phyloP scores from a whole-genome alignment of 2,113 vertebrate genomes.

The Diadophis punctatus region DNA sequence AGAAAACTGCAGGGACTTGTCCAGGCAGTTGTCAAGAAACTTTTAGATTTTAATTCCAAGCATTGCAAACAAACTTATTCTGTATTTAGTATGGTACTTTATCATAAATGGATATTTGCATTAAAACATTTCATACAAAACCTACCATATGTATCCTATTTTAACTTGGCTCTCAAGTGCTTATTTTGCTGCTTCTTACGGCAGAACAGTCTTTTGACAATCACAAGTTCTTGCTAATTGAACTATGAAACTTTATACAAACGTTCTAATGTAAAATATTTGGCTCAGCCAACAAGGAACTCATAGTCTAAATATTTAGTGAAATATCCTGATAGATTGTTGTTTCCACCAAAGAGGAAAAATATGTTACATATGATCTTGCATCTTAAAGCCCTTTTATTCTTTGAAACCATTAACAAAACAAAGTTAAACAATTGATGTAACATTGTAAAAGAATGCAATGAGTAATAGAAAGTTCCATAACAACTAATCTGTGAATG shows the following conservation, averaged over 20 bases:
- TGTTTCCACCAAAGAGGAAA: neutral
- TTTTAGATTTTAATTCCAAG: neutral
- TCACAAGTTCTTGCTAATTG: neutral
- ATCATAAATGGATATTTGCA: neutral
- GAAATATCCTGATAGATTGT: neutral
- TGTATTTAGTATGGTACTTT: neutral
- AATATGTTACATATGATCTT: neutral
- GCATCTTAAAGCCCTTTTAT: neutral
- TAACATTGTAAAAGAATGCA: neutral
- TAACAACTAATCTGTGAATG: neutral
- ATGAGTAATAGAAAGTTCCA: neutral
- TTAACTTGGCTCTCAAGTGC: neutral
- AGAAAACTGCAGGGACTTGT: neutral
- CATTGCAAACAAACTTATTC: neutral
- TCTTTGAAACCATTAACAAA: neutral
- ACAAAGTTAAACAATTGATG: neutral
- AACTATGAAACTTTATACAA: neutral
- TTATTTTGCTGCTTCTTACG: neutral
- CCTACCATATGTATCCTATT: neutral
- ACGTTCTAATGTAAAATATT: neutral
- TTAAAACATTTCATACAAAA: neutral
- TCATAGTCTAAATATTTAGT: neutral
- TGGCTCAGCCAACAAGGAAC: neutral
- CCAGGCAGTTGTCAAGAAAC: neutral
- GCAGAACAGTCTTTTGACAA: neutral